Conservation (phyloP, 1,140 invertebrate genomes). For the Ceratitis capitata region DNA sequence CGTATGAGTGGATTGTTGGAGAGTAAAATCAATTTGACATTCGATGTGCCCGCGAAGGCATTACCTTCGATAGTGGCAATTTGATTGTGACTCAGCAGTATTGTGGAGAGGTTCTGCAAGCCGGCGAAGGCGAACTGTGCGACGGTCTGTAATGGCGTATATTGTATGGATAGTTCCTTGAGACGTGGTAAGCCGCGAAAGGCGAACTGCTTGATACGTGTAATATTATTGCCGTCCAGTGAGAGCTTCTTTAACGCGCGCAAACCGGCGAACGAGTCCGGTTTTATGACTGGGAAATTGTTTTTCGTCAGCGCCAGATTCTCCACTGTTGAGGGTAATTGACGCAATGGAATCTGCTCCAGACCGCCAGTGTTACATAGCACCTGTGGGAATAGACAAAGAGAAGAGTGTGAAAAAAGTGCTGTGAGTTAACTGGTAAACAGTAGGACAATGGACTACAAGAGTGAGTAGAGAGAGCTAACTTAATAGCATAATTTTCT, state of each 20-base stretch:
- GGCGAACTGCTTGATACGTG: constrained; percentile 81
- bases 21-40: constrained; percentile 78
- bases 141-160: constrained; percentile 79
- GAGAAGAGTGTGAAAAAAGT: no score
- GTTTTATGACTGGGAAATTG: constrained; percentile 78
- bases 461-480: neutral
- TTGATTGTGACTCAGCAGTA: constrained; percentile 80
- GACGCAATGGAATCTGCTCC: constrained; percentile 77
- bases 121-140: constrained; percentile 84
- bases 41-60: constrained; percentile 84
- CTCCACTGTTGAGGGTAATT: constrained; percentile 78
- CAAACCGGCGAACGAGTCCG: constrained; percentile 80
- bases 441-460: no score
- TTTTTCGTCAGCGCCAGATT: constrained; percentile 84
- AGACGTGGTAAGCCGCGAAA: constrained; percentile 81
- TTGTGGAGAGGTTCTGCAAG: constrained; percentile 79
- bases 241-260: constrained; percentile 76
- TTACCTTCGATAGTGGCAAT: constrained; percentile 81
- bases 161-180: constrained; percentile 81
- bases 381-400: constrained; percentile 69
- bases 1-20: constrained; percentile 80
- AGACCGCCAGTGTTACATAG: constrained; percentile 85
- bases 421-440: no score
- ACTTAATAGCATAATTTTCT: neutral
- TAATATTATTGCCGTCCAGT: constrained; percentile 83